Base-by-base conservation (phyloP, 2,113 vertebrate species). In the Trematomus loennbergii region DNA sequence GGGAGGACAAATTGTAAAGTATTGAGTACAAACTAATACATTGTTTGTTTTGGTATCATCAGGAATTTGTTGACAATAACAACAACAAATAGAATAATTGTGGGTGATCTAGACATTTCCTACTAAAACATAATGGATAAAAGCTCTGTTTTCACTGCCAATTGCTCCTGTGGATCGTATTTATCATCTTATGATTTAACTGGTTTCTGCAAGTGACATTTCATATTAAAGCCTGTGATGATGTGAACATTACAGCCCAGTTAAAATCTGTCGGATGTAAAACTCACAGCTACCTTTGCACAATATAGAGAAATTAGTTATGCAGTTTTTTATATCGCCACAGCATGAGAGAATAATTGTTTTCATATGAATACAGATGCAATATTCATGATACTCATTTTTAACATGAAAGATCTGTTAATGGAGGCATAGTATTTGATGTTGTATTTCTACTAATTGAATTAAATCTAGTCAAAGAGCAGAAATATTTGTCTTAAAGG, bases 401-500 rank as follows among this genome's bases (percentile, higher is more conserved):
- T 91, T 75, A 92, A 91, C 91, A 92, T 91, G 89, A 93, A 93
- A 93, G 90, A 89, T 90, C 82, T 84, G 78, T 90, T 93, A 92
- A 90, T 89, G 84, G 87, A 84, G 83, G 84, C 88, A 55, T 82
- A 84, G 74, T 91, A 94, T 93, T 94, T 94, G 91, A 95, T 93
- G 93, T 92, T 90, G 84, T 87, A 88, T 91, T 92, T 87, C 87
- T 89, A 85, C 87, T 95, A 95, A 95, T 94, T 94, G 91, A 92
- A 92, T 91, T 92, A 93, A 93, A 94, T 94, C 83, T 88, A 91
- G 89, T 93, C 90, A 88, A 90, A 93, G 88, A 84, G 83, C 88
- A 87, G 91, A 87, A 92, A 93, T 93, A 90, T 91, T 91, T 92
- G 92, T 93, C 92, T 93, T 94, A 87, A 90, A 95, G 93, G 94